A percentile compares a stretch with the other conserved stretches of the same genome.
These are phyloP conservation scores for Ceuthmochares aereus DNA, from an alignment of 2,113 vertebrate genomes.

Conservation along the genomic window DNA sequence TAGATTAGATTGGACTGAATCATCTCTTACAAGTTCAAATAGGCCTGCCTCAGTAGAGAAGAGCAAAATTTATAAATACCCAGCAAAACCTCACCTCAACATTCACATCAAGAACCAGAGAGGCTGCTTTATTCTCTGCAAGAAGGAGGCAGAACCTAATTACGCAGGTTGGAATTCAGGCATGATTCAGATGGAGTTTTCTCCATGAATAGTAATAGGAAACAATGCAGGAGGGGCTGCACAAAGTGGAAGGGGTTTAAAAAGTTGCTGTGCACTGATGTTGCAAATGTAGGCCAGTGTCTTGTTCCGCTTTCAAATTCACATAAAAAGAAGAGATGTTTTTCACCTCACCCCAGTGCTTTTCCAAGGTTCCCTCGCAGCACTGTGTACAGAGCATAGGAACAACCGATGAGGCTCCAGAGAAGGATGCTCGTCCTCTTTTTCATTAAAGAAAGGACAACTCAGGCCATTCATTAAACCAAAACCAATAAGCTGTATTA, in stretches of 20 bases:
- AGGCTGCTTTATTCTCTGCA: neutral
- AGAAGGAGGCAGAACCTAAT: neutral
- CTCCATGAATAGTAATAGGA: neutral
- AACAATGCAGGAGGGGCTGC: neutral
- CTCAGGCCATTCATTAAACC: neutral
- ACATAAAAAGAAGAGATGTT: neutral
- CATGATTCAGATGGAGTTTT: neutral
- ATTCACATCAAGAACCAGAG: neutral
- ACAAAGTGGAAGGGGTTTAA: neutral
- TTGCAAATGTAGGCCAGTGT: neutral
- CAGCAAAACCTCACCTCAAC: neutral
- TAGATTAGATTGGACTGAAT: neutral
- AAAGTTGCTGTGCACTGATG: accelerated
- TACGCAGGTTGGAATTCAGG: neutral
- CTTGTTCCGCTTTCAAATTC: neutral
- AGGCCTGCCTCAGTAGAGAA: neutral
- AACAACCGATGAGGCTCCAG: no score
- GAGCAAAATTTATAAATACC: neutral
- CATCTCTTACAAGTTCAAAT: neutral
- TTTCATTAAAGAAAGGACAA: neutral
- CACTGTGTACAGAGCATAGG: neutral
- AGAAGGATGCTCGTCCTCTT: neutral
- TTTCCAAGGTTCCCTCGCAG: neutral
- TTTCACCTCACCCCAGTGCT: neutral
- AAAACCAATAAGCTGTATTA: neutral